Evolutionary conservation across 2,113 vertebrate genomes (phyloP).

Genomic region (Eulemur rufifrons): DNA sequence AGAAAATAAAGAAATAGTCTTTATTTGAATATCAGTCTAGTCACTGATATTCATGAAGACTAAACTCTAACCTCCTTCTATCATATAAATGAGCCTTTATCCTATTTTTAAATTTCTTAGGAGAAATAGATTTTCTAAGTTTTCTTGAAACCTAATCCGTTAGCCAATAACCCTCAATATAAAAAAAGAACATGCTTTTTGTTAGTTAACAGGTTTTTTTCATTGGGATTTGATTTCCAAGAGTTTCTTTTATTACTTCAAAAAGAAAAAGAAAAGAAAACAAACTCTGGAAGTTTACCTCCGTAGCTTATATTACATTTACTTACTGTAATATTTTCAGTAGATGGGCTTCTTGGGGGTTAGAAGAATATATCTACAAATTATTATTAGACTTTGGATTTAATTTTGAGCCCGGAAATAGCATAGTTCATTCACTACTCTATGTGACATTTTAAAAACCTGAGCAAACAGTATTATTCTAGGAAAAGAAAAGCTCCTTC

Average conservation of each 20-base stretch:
- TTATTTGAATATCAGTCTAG: neutral
- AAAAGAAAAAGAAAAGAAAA: neutral
- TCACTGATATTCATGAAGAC: neutral
- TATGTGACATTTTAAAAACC: conserved; percentile 77
- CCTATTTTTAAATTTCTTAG: conserved; percentile 20
- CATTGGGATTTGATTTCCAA: neutral
- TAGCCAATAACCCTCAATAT: neutral
- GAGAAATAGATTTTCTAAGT: neutral
- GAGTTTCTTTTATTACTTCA: neutral
- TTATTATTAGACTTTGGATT: conserved; percentile 67
- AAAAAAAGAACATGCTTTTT: neutral
- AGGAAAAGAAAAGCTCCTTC: conserved; percentile 66
- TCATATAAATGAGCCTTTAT: neutral
- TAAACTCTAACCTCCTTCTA: neutral
- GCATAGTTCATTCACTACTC: conserved; percentile 61
- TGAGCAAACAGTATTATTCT: conserved; percentile 76
- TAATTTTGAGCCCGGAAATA: conserved; percentile 70
- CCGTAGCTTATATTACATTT: conserved; percentile 1
- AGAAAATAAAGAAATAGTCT: neutral
- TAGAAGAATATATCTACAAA: conserved; percentile 36
- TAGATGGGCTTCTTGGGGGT: neutral
- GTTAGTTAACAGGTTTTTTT: neutral
- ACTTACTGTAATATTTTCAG: conserved; percentile 58
- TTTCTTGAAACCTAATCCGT: neutral
- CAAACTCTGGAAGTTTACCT: neutral